A percentile compares a stretch with the other conserved stretches of the same genome.
Evolutionary conservation across 2,888 invertebrate species (phyloP).

Genomic region (Anodontia alba): DNA sequence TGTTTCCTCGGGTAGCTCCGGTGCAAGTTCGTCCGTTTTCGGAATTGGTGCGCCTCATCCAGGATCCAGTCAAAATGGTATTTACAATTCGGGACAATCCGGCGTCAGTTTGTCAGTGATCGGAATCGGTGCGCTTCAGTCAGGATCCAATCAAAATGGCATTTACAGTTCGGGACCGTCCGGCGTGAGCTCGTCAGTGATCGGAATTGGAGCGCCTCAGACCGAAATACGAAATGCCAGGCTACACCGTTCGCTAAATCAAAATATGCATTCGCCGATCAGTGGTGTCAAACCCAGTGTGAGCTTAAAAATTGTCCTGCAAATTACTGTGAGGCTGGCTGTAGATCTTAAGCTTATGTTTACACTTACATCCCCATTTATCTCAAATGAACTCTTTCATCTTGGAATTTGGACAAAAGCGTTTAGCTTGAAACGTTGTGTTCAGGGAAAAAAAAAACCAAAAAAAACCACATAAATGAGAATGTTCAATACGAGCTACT

Average conservation of each 20-base stretch:
- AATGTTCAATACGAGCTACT: too few species aligned
- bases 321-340: constrained; percentile 50
- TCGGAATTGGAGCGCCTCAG: not conserved
- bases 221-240: constrained; percentile 23
- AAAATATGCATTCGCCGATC: constrained; percentile 44
- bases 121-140: not conserved
- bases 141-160: not conserved
- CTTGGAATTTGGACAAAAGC: too few species aligned
- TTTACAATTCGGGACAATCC: not conserved
- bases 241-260: constrained; percentile 40
- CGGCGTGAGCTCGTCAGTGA: not conserved
- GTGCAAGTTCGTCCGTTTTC: not conserved
- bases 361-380: too few species aligned
- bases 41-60: constrained; percentile 5
- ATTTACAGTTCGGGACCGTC: not conserved
- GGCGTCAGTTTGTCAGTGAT: not conserved
- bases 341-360: too few species aligned
- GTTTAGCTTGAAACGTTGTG: too few species aligned
- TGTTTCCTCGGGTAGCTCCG: not conserved
- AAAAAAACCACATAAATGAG: too few species aligned
- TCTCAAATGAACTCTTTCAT: too few species aligned
- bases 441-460: too few species aligned
- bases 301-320: constrained; percentile 51
- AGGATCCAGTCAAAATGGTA: not conserved
- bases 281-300: constrained; percentile 60